Evolutionary conservation across 2,888 invertebrate species (phyloP), one percentile per base, ranked within the genome.

Genomic region (Maniola hyperantus): DNA sequence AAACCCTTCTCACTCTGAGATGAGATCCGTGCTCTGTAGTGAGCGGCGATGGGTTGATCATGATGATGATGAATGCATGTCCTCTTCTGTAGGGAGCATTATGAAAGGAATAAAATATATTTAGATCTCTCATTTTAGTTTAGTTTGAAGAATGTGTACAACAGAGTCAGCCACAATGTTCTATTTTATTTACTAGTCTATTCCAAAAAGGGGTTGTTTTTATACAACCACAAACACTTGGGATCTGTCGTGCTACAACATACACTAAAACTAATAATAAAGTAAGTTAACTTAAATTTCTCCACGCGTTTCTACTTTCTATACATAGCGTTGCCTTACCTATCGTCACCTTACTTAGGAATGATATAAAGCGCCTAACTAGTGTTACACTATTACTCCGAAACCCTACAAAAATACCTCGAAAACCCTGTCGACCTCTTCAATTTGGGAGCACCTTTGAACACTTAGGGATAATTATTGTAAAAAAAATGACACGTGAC

Each of bases 361-460:
- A 89, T 87, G 88, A 78, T 82, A 81, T 64, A 72, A 77, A 79
- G 75, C 72, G 33, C 74, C 76, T 81, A 61, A 62, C 70, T 71
- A 70, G 54, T 66, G 66, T 72, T 68, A 46, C 64, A 73, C 73
- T 80, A 53, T 20, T 51, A 50, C 34, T 82, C 80, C 80, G 71
- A 75, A 79, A 76, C 66, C 67, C 64, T 68, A 65, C 65, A 67
- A 69, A 71, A 69, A 66, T 68, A 71, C 66, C 60, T 69, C 60
- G 76, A 76, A 78, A 79, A 89, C 89, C 89, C 89, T 87, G 87
- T 87, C 81, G 73, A 72, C 82, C 81, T 79, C 78, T 75, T 79
- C 75, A 83, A 83, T 83, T 84, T 83, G 74, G 83, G 82, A 90
- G 88, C 90, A 89, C 88, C 90, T 82, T 81, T 85, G 82, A 85